phyloP scores from a whole-genome alignment of 2,113 vertebrate genomes.

The Haemorhous mexicanus region DNA sequence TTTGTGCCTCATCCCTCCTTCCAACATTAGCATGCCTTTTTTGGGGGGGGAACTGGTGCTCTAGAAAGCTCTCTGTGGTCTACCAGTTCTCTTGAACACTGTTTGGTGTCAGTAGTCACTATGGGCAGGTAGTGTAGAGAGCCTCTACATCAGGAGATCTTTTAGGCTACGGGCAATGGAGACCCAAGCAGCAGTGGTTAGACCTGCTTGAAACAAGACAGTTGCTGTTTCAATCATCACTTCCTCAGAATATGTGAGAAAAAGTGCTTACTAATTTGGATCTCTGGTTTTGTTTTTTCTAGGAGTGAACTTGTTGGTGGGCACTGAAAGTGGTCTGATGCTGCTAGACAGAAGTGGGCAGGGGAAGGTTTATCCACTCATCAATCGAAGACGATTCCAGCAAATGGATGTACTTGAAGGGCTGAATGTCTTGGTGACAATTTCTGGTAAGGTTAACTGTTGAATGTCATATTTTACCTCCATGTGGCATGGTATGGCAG shows the following conservation, averaged over 20 bases:
- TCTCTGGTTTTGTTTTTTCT: slow-evolving; percentile 10
- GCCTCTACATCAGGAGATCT: not conserved
- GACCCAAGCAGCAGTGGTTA: not conserved
- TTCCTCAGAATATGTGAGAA: not conserved
- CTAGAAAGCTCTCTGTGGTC: not conserved
- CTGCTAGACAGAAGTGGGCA: slow-evolving; percentile 97
- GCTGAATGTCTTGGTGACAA: slow-evolving; percentile 96
- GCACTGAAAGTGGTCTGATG: slow-evolving; percentile 97
- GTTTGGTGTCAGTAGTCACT: not conserved
- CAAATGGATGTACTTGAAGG: slow-evolving; percentile 99
- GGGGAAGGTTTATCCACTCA: slow-evolving; percentile 97
- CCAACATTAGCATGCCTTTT: not conserved
- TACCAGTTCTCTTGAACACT: not conserved
- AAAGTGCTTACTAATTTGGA: not conserved
- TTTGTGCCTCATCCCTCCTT: not conserved
- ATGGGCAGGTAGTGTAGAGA: not conserved
- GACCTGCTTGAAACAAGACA: not conserved
- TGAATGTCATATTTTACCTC: not conserved
- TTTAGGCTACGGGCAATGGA: not conserved
- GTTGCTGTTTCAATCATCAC: not conserved
- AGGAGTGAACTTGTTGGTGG: slow-evolving; percentile 97
- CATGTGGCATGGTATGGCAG: not conserved
- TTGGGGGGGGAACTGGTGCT: not conserved
- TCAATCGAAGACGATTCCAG: slow-evolving; percentile 92
- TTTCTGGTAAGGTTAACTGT: slow-evolving; percentile 84